Percentiles rank a stretch among this genome's conserved stretches.
phyloP scores from a whole-genome alignment of 2,888 invertebrate species.

The Phragmatobia fuliginosa region DNA sequence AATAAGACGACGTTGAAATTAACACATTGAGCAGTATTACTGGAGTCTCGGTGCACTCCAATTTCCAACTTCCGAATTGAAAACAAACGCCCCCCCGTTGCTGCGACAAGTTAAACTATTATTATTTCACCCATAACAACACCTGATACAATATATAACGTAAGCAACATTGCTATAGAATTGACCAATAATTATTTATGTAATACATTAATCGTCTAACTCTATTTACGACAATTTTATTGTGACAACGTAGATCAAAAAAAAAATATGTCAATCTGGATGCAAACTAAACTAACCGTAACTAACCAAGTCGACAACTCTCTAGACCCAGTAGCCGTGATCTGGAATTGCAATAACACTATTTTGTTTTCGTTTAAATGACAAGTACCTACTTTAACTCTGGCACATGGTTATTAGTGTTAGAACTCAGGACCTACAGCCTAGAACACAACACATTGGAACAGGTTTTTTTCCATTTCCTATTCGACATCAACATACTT shows the following conservation, averaged over 20 bases:
- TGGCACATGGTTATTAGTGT: background rate
- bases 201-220: background rate
- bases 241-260: background rate
- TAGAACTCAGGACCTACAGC: no score
- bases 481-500: background rate
- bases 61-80: conserved; percentile 1
- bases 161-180: background rate
- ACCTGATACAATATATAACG: background rate
- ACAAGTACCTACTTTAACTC: background rate
- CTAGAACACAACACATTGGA: background rate
- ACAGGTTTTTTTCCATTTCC: background rate
- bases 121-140: background rate
- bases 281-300: background rate
- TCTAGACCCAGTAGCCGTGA: background rate
- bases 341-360: background rate
- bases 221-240: background rate
- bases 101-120: background rate
- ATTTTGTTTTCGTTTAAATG: background rate
- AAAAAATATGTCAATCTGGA: conserved; percentile 4
- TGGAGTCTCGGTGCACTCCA: background rate
- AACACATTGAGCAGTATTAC: background rate
- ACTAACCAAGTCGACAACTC: background rate
- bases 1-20: background rate
- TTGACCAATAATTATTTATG: background rate
- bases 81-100: conserved; percentile 11